Evolutionary conservation across 2,797 vertebrate species (phyloP).

Genomic region (Gymnothorax javanicus): DNA sequence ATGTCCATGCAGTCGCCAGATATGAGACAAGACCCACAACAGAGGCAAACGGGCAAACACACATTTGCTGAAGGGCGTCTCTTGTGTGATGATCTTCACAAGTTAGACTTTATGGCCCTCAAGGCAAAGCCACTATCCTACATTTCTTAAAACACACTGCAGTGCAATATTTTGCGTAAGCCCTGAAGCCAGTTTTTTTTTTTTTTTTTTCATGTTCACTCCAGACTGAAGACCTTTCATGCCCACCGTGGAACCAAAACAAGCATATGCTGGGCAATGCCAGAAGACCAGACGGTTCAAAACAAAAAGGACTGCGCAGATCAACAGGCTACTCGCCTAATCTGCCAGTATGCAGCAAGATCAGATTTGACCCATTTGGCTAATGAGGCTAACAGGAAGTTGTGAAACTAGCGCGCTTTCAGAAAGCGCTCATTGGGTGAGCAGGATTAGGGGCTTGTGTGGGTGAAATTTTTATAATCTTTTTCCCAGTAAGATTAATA

Average conservation of each 20-base stretch:
- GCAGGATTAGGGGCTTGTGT: too few relatives aligned
- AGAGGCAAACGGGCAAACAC: neutral
- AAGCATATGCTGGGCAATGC: neutral
- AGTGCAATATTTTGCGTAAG: neutral
- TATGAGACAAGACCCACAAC: neutral
- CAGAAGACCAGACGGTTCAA: neutral
- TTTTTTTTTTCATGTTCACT: neutral
- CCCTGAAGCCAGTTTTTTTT: neutral
- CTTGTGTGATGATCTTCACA: too few relatives aligned
- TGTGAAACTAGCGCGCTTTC: neutral
- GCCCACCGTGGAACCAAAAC: neutral
- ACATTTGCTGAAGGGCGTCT: too few relatives aligned
- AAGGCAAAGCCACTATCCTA: too few relatives aligned
- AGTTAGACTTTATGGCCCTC: too few relatives aligned
- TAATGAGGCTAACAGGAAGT: constrained; percentile 15
- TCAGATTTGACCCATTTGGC: neutral
- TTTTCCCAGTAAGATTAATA: neutral
- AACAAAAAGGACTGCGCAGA: neutral
- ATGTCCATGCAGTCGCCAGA: too few relatives aligned
- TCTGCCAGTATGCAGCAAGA: neutral
- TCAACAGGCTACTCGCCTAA: neutral
- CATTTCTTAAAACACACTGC: neutral
- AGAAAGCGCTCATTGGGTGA: neutral
- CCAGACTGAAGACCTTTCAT: too few relatives aligned
- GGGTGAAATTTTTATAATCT: neutral